These are phyloP conservation scores for Tamandua tetradactyla DNA, from an alignment of 2,797 vertebrate species.

Conservation along the genomic window DNA sequence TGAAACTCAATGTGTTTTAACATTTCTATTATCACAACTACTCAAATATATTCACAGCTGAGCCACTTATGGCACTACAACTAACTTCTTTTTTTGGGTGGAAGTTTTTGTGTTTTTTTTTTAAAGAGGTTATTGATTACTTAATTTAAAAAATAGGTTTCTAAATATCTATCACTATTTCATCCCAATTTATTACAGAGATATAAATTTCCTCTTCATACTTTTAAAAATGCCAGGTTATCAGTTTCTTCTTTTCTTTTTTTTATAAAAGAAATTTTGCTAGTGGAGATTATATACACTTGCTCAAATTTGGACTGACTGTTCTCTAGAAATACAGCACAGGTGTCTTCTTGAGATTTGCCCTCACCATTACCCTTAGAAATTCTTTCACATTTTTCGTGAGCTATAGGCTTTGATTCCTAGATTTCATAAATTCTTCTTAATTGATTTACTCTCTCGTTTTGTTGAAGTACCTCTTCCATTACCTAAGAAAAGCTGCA, in stretches of 20 bases:
- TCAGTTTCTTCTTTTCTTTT: background rate
- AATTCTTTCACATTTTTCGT: conserved; percentile 13
- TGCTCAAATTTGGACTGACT: background rate
- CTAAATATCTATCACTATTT: conserved; percentile 12
- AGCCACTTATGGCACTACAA: background rate
- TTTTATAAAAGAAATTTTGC: background rate
- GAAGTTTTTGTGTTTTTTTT: background rate
- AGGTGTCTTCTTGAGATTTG: background rate
- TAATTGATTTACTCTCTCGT: background rate
- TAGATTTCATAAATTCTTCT: background rate
- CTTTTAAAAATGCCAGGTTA: background rate
- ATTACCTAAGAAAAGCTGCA: background rate
- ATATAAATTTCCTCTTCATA: background rate
- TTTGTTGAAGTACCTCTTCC: background rate
- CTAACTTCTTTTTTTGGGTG: background rate
- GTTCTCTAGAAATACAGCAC: background rate
- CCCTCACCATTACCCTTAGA: background rate
- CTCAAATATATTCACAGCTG: background rate
- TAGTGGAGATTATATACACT: background rate
- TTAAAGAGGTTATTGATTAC: background rate
- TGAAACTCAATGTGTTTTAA: conserved; percentile 36
- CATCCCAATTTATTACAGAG: background rate
- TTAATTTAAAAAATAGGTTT: conserved; percentile 38
- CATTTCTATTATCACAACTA: conserved; percentile 9
- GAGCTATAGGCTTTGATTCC: background rate